A percentile compares a stretch with the other conserved stretches of the same genome.
Evolutionary conservation across 2,113 vertebrate genomes (phyloP).

Genomic region (Ahaetulla prasina): DNA sequence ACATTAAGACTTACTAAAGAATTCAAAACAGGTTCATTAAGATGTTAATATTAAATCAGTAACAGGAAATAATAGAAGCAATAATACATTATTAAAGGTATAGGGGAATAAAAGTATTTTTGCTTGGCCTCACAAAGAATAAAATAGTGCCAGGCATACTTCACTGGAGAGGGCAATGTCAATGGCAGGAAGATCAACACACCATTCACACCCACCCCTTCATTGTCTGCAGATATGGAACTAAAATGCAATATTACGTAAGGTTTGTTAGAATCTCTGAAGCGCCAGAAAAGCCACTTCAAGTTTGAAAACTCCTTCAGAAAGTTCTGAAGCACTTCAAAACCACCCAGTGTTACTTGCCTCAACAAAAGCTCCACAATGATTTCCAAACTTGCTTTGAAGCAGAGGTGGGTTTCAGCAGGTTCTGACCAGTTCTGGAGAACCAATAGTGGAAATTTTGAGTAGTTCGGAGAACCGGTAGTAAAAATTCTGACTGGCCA

Average conservation of each 20-base stretch:
- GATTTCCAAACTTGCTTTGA: background rate
- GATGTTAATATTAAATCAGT: background rate
- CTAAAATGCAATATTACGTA: background rate
- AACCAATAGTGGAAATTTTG: too few relatives aligned
- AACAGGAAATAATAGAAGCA: background rate
- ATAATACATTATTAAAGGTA: background rate
- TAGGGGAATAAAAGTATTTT: background rate
- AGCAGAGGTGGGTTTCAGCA: too few relatives aligned
- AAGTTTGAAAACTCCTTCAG: background rate
- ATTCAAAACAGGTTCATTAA: background rate
- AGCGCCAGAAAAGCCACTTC: background rate
- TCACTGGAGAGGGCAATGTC: background rate
- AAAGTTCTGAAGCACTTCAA: background rate
- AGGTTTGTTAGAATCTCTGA: background rate
- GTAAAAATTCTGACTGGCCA: too few relatives aligned
- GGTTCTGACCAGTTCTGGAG: too few relatives aligned
- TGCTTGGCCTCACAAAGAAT: background rate
- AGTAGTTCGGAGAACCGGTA: too few relatives aligned
- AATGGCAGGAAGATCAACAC: background rate
- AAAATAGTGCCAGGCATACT: background rate
- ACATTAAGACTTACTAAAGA: background rate
- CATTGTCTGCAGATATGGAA: background rate
- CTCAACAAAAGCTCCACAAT: background rate
- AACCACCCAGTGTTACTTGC: background rate
- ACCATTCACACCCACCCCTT: background rate